A percentile compares a stretch with the other conserved stretches of the same genome.
These are phyloP conservation scores for Squalus acanthias DNA, from an alignment of 2,797 vertebrate species.

Conservation along the genomic window DNA sequence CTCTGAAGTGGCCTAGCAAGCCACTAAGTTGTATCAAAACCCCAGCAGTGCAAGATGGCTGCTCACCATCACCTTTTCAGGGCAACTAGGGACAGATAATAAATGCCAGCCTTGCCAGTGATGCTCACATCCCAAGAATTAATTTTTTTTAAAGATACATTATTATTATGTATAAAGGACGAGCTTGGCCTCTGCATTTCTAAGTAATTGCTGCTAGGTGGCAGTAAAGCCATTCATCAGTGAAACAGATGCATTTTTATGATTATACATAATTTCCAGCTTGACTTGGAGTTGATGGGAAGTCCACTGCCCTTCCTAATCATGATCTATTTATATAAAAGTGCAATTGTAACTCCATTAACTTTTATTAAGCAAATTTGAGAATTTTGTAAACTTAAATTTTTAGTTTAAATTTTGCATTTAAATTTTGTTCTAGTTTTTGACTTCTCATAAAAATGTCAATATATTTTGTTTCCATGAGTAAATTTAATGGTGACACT, in stretches of 20 bases:
- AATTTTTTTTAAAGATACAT: background rate
- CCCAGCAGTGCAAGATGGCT: background rate
- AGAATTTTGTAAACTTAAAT: background rate
- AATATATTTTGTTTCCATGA: background rate
- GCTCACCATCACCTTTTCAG: background rate
- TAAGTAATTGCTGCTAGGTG: constrained; percentile 12
- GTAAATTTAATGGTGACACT: background rate
- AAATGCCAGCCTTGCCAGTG: background rate
- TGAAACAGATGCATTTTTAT: background rate
- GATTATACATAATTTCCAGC: background rate
- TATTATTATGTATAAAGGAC: background rate
- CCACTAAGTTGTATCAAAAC: background rate
- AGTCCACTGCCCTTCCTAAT: background rate
- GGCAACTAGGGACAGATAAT: background rate
- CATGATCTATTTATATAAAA: constrained; percentile 5
- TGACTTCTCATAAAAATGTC: background rate
- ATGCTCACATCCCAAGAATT: background rate
- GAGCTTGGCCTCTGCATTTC: background rate
- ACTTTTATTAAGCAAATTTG: background rate
- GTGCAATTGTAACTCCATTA: background rate
- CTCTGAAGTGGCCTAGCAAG: background rate
- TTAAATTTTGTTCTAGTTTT: background rate
- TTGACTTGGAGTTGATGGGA: constrained; percentile 14
- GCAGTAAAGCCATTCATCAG: constrained; percentile 4
- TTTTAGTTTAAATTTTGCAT: background rate